Evolutionary conservation across 2,797 vertebrate species (phyloP), one percentile per base, ranked within the genome.

Genomic region (Rhincodon typus): DNA sequence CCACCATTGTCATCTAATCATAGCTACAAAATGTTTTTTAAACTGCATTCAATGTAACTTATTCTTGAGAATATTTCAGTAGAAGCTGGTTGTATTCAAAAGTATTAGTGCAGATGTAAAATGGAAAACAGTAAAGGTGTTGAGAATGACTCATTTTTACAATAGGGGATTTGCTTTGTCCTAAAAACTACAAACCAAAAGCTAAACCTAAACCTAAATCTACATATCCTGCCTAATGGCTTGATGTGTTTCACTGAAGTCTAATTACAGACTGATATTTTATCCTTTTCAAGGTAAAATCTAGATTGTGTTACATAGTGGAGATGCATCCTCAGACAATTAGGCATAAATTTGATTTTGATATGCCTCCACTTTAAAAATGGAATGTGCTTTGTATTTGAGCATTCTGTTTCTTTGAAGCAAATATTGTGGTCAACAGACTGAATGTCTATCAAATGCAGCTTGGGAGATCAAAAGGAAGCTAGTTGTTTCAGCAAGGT

Each of bases 401-500:
- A 77, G 30, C 30, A n/a, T n/a, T 77, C 72, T 77, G 12, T 90
- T 62, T 70, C 42, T 42, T 74, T 77, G 10, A 77, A 53, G 50
- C 70, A 95, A 77, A 42, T 69, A 72, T n/a, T 74, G 25, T 95
- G 94, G 94, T 77, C 70, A 77, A 74, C 93, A 70, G 21, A 46
- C 69, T 94, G 42, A 19, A 30, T 34, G 69, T 53, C 70, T 17
- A 12, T 72, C 46, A 53, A 77, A 95, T n/a, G 94, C 70, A 50
- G 38, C 50, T 50, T 30, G 69, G 67, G 23, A 12, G 93, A 70
- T 25, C 42, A 50, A 74, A 74, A 95, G 69, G 42, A 72, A 94
- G 25, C 46, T 53, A 2, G 69, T 72, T 69, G 46, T 94, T 94
- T 91, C n/a, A 74, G 13, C 70, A 94, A 74, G 46, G 74, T 27